Percentiles rank a stretch among this genome's conserved stretches.
Evolutionary conservation across 30 jellyfish, hydroid and myxozoan genomes (phyloP).

Genomic region (Aurelia coerulea): DNA sequence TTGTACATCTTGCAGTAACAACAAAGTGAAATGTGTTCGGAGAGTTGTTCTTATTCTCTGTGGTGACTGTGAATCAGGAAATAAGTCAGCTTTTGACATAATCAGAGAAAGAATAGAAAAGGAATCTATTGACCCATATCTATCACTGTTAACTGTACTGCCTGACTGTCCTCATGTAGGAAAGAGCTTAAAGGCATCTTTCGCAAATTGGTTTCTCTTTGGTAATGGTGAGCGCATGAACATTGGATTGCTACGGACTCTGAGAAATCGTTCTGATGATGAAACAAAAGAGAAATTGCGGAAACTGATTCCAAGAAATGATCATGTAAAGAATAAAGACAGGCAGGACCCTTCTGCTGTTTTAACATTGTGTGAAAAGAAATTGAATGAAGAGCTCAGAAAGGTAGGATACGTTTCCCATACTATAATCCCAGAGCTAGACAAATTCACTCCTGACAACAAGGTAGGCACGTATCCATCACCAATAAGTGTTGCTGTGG

Average conservation of each 20-base stretch:
- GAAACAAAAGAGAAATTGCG: not conserved
- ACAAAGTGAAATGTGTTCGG: not conserved
- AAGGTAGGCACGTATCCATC: conserved; percentile 12
- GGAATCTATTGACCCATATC: conserved; percentile 16
- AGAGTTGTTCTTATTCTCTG: not conserved
- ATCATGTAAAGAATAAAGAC: conserved; percentile 47
- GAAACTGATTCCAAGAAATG: conserved; percentile 36
- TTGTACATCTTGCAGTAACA: not conserved
- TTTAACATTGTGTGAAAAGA: conserved; percentile 2
- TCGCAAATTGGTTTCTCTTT: not conserved
- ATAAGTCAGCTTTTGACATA: not conserved
- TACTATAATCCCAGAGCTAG: conserved; percentile 42
- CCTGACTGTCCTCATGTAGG: conserved; percentile 48
- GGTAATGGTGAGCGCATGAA: no score
- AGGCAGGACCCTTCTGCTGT: conserved; percentile 67
- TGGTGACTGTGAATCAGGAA: not conserved
- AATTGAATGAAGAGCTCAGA: not conserved
- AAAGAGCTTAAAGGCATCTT: not conserved
- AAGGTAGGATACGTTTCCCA: conserved; percentile 12
- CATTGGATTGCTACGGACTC: conserved; percentile 11
- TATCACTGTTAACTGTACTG: conserved; percentile 10
- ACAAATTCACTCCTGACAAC: conserved; percentile 18
- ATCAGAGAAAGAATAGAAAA: not conserved
- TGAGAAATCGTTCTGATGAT: conserved; percentile 41
- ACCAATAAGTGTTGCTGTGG: conserved; percentile 42